Percentiles rank a stretch among this genome's conserved stretches.
phyloP scores from a whole-genome alignment of 2,113 vertebrate genomes.

The Tachycineta bicolor region DNA sequence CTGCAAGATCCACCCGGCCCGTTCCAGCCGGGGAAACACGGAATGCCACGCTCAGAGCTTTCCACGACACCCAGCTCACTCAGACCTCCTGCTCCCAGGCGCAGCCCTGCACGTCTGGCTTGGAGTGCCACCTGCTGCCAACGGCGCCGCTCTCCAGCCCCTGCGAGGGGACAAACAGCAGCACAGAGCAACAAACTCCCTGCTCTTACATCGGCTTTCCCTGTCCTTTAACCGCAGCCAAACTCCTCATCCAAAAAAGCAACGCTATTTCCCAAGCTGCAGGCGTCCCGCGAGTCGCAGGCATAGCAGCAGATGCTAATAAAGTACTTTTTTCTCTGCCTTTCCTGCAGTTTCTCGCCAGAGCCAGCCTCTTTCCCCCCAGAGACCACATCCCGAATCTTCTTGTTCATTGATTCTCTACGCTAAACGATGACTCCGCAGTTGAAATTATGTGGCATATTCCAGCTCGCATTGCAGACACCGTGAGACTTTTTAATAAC shows the following conservation, averaged over 20 bases:
- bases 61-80: not conserved
- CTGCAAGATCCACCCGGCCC: not conserved
- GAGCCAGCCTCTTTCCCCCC: constrained; percentile 5
- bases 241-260: constrained; percentile 15
- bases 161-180: constrained; percentile 2
- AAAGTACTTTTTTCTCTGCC: constrained; percentile 8
- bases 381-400: constrained; percentile 56
- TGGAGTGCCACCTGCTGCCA: constrained; percentile 71
- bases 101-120: not conserved
- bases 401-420: constrained; percentile 50
- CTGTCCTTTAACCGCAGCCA: constrained; percentile 29
- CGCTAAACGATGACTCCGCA: constrained; percentile 35
- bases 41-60: not conserved
- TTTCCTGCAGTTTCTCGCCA: not conserved
- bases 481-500: constrained; percentile 52
- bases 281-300: not conserved
- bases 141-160: not conserved
- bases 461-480: constrained; percentile 39
- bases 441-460: constrained; percentile 30
- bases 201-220: not conserved
- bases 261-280: constrained; percentile 39
- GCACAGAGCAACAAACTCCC: not conserved
- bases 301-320: constrained; percentile 40
- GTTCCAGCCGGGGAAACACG: not conserved
- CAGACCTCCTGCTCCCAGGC: not conserved